phyloP scores from a whole-genome alignment of 2,113 vertebrate species.

The Perca fluviatilis region DNA sequence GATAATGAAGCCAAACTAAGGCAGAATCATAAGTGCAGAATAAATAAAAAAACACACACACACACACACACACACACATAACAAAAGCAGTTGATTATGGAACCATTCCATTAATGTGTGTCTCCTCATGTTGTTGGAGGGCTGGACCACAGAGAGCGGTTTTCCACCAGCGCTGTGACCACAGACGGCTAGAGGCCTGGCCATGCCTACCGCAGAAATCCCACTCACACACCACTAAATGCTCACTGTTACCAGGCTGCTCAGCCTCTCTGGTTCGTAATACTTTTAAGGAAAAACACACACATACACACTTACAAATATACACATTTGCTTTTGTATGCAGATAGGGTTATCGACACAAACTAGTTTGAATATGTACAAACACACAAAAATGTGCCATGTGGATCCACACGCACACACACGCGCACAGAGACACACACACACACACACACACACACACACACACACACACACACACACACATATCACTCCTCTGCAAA shows the following conservation, averaged over 20 bases:
- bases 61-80: neutral
- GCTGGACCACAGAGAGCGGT: conserved; percentile 68
- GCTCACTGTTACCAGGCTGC: conserved; percentile 50
- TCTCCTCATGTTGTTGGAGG: conserved; percentile 71
- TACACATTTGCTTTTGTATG: conserved; percentile 24
- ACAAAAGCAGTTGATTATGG: conserved; percentile 67
- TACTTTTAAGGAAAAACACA: conserved; percentile 43
- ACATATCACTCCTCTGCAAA: conserved; percentile 30
- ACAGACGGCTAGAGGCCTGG: conserved; percentile 69
- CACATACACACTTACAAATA: conserved; percentile 12
- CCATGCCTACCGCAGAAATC: conserved; percentile 49
- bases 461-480: neutral
- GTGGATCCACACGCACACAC: conserved; percentile 1
- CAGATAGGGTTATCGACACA: conserved; percentile 14
- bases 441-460: neutral
- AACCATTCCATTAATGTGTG: conserved; percentile 78
- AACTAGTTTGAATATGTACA: conserved; percentile 22
- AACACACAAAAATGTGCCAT: conserved; percentile 12
- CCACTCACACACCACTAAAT: conserved; percentile 65
- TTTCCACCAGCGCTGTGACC: conserved; percentile 60
- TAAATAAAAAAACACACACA: neutral
- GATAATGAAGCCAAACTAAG: conserved; percentile 37
- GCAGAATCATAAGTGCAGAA: conserved; percentile 42
- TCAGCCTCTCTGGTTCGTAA: conserved; percentile 39
- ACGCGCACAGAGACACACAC: neutral